Evolutionary conservation across 2,888 invertebrate species (phyloP).

Genomic region (Andrena trimmerana): DNA sequence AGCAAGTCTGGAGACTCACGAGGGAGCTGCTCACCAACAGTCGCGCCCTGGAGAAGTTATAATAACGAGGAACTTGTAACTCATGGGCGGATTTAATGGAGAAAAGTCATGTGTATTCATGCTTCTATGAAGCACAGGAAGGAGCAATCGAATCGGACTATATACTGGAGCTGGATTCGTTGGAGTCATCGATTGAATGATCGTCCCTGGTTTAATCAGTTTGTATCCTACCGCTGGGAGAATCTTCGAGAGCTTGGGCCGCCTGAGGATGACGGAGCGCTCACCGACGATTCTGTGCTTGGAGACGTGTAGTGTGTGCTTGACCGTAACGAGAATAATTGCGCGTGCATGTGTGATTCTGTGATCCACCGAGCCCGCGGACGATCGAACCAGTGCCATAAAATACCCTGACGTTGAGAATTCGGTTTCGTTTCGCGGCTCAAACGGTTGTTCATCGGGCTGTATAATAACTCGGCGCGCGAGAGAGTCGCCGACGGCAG

Average conservation of each 20-base stretch:
- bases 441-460: constrained; percentile 16
- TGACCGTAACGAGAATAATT: constrained; percentile 33
- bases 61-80: constrained; percentile 81
- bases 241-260: not conserved
- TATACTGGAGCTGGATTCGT: not conserved
- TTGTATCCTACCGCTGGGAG: not conserved
- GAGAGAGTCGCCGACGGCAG: constrained; percentile 56
- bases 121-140: constrained; percentile 1
- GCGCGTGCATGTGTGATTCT: constrained; percentile 59
- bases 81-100: not conserved
- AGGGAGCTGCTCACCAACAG: constrained; percentile 96
- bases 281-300: constrained; percentile 7
- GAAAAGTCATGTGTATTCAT: not conserved
- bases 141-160: not conserved
- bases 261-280: too few relatives aligned
- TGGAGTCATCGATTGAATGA: not conserved
- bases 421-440: constrained; percentile 40
- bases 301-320: constrained; percentile 61
- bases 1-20: constrained; percentile 96
- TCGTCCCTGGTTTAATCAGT: not conserved
- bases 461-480: not conserved
- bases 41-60: constrained; percentile 95
- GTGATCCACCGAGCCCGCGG: constrained; percentile 62
- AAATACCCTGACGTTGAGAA: constrained; percentile 53
- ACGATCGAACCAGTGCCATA: constrained; percentile 71